These are phyloP conservation scores for Scophthalmus maximus DNA, from an alignment of 2,113 vertebrate species.

Conservation along the genomic window DNA sequence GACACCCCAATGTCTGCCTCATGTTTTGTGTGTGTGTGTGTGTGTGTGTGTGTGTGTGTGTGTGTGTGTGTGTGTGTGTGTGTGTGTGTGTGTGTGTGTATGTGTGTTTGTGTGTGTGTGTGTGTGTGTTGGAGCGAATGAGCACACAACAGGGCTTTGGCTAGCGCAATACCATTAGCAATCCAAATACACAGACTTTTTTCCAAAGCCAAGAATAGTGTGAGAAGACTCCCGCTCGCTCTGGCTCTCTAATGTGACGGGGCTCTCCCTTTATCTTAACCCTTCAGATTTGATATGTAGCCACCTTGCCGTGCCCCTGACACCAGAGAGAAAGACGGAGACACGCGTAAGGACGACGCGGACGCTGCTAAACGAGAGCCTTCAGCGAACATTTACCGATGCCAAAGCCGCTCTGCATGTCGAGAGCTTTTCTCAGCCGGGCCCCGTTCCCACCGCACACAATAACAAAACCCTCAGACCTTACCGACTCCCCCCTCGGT, in stretches of 20 bases:
- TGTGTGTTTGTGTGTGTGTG: slow-evolving; percentile 41
- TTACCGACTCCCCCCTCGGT: slow-evolving; percentile 52
- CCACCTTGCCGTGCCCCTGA: slow-evolving; percentile 42
- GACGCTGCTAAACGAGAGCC: slow-evolving; percentile 44
- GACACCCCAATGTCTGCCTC: slow-evolving; percentile 48
- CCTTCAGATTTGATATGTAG: slow-evolving; percentile 46
- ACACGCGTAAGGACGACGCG: slow-evolving; percentile 4
- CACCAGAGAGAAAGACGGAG: slow-evolving; percentile 47
- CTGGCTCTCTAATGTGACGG: slow-evolving; percentile 55
- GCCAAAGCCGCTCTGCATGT: slow-evolving; percentile 68
- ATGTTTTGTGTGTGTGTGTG: slow-evolving; percentile 3
- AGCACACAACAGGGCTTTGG: slow-evolving; percentile 74
- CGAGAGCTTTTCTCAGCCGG: slow-evolving; percentile 71
- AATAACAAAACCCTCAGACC: slow-evolving; percentile 65
- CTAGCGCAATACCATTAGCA: slow-evolving; percentile 55
- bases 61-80: slow-evolving; percentile 35
- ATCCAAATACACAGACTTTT: slow-evolving; percentile 74
- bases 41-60: no score
- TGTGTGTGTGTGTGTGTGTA: slow-evolving; percentile 39
- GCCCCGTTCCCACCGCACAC: slow-evolving; percentile 66
- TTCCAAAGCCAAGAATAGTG: slow-evolving; percentile 68
- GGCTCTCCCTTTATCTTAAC: slow-evolving; percentile 58
- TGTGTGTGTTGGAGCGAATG: slow-evolving; percentile 57
- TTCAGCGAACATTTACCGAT: slow-evolving; percentile 47
- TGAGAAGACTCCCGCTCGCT: slow-evolving; percentile 66